A percentile compares a stretch with the other conserved stretches of the same genome.
phyloP scores from a whole-genome alignment of 92 coral and sea anemone species.

The Metridium senile region DNA sequence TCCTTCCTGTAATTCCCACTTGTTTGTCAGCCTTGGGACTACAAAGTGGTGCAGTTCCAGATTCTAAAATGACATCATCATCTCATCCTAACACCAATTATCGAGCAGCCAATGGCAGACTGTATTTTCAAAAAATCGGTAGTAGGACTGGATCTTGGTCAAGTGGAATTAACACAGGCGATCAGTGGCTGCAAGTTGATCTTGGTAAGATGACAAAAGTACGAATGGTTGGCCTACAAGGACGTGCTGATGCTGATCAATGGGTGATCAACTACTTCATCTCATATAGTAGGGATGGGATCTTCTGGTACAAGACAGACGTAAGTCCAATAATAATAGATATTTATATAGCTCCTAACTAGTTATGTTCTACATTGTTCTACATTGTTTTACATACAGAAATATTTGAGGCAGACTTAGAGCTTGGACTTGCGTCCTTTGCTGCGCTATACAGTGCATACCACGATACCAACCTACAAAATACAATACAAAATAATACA shows the following conservation, averaged over 20 bases:
- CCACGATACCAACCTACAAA: too few relatives aligned
- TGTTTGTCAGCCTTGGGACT: slow-evolving; percentile 24
- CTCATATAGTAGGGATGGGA: slow-evolving; percentile 24
- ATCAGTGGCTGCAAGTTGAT: slow-evolving; percentile 34
- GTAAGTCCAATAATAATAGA: neutral
- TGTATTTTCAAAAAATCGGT: slow-evolving; percentile 10
- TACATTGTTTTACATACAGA: too few relatives aligned
- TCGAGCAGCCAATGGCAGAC: slow-evolving; percentile 35
- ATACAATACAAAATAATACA: too few relatives aligned
- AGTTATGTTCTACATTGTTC: too few relatives aligned
- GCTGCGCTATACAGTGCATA: too few relatives aligned
- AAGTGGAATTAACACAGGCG: neutral
- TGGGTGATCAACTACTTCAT: slow-evolving; percentile 18
- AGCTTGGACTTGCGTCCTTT: too few relatives aligned
- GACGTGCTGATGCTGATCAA: slow-evolving; percentile 19
- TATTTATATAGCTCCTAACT: too few relatives aligned
- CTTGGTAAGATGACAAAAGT: slow-evolving; percentile 22
- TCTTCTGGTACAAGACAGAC: slow-evolving; percentile 33
- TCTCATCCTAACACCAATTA: slow-evolving; percentile 11
- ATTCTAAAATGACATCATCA: slow-evolving; percentile 18
- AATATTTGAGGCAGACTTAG: too few relatives aligned
- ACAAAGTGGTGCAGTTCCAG: slow-evolving; percentile 10
- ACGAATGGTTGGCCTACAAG: slow-evolving; percentile 20
- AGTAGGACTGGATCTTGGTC: slow-evolving; percentile 30
- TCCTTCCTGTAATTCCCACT: slow-evolving; percentile 9